Evolutionary conservation across 2,113 vertebrate genomes (phyloP), one percentile per base, ranked within the genome.

Genomic region (Ailuropoda melanoleuca): DNA sequence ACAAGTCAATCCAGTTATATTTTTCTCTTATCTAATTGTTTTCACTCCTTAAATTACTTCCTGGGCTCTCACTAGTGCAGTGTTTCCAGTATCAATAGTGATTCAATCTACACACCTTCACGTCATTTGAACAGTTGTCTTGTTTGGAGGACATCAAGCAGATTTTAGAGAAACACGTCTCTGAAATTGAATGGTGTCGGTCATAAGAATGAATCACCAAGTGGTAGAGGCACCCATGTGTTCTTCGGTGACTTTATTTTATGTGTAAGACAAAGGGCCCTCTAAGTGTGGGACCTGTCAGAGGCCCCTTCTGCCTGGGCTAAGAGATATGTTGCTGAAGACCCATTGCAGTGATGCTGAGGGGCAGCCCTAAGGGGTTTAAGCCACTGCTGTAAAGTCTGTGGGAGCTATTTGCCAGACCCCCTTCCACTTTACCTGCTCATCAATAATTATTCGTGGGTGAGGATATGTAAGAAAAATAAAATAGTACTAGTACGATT

Each of bases 1-100:
- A 92, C 87, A 93, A 92, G 50, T 91, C 85, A 93, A 78, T 56
- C 26, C 37, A 84, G 70, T 96, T 78, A 55, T 34, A 39, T 91
- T 90, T 68, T 95, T 92, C 39, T 55, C 72, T 83, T 91, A 21
- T 19, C 37, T 84, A 53, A 64, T 43, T 80, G n/a, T 93, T 92
- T 72, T 55, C n/a, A 60, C 24, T 92, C 60, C 43, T 87, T 95
- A 91, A 86, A 85, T 91, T 68, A 80, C 50, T 9, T 26, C n/a
- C 46, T 87, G 6, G 37, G 88, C 60, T 92, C 78, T 53, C 81
- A 88, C 26, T 56, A 78, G 78, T 34, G 10, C 88, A 46, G 18
- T 26, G 34, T 86, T n/a, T 39, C 43, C 37, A 74, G 56, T 56
- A 56, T 53, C 9, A 10, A 18, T 37, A 70, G 24, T 29, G 43